A percentile compares a stretch with the other conserved stretches of the same genome.
Conservation (phyloP, 2,113 vertebrate species). For the Alethe diademata region DNA sequence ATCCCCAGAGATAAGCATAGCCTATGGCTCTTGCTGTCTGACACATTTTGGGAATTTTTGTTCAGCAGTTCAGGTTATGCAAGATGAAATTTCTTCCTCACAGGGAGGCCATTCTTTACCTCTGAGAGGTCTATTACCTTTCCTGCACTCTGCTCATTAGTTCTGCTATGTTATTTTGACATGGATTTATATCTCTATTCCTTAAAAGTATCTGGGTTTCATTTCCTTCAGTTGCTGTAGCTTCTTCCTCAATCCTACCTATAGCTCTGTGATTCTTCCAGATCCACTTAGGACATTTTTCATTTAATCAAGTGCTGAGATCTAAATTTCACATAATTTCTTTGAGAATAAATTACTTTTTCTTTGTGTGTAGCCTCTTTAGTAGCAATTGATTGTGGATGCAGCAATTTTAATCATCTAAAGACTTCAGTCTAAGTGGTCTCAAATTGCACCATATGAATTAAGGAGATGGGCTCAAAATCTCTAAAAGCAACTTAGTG, state of each 20-base stretch:
- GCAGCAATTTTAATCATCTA: background rate
- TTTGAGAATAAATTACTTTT: background rate
- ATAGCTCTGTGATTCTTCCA: background rate
- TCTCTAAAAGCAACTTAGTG: background rate
- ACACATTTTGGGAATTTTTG: background rate
- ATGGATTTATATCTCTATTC: background rate
- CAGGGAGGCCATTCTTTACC: background rate
- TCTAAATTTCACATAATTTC: background rate
- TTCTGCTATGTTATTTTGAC: background rate
- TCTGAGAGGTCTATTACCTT: background rate
- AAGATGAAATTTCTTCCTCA: background rate
- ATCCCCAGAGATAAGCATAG: background rate
- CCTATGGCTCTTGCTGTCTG: background rate
- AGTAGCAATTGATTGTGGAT: background rate
- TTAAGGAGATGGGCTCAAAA: background rate
- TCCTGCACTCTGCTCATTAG: background rate
- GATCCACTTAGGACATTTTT: background rate
- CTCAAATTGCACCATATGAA: background rate
- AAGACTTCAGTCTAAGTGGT: background rate
- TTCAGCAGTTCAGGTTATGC: background rate
- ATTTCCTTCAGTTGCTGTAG: background rate
- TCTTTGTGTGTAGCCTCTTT: background rate
- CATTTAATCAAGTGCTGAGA: background rate
- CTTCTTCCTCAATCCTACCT: background rate
- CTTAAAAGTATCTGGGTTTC: background rate